Base-by-base conservation (phyloP, 2,113 vertebrate species). In the Montifringilla adamsi region DNA sequence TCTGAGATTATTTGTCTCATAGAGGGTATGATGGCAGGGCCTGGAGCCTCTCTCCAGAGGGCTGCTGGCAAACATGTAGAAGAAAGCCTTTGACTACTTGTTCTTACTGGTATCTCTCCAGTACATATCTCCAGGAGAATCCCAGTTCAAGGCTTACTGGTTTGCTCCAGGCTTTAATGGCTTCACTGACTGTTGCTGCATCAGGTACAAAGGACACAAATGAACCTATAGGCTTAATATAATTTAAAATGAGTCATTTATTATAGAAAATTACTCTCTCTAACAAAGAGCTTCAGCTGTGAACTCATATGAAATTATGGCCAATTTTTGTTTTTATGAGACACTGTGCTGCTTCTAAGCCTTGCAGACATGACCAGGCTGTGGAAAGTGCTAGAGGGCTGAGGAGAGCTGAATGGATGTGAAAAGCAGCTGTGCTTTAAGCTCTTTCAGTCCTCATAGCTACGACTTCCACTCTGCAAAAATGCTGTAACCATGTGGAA, bases 371-470 rank as follows among this genome's bases (percentile, higher is more conserved):
- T 75, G 91, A 73, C 91, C 87, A 74, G 90, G 89, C 90, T 93
- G 70, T 85, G 91, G 93, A 95, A 95, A 95, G 84, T 93, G 87
- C 84, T 77, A 27, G 77, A 95, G 93, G 77, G 94, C 78, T 83
- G 94, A 75, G 79, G 81, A 73, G 86, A 66, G 80, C 73, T 90
- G 94, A 93, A 95, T 91, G 80, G 77, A 96, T 95, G 86, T 94
- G 88, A 91, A 96, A 97, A 97, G 77, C 93, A 97, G 94, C 93
- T 95, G 95, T 92, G 93, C 95, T 85, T 91, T 91, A 88, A 87
- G 91, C 93, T 89, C 87, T 89, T 91, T 88, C 77, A 93, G 94
- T 95, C 91, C 87, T 96, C 94, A 92, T 97, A 95, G 94, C 95
- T 95, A 92, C 92, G 66, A 93, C 92, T 95, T 93, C 85, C 81